phyloP scores from a whole-genome alignment of 2,888 invertebrate genomes.

The Ectropis crepuscularia region DNA sequence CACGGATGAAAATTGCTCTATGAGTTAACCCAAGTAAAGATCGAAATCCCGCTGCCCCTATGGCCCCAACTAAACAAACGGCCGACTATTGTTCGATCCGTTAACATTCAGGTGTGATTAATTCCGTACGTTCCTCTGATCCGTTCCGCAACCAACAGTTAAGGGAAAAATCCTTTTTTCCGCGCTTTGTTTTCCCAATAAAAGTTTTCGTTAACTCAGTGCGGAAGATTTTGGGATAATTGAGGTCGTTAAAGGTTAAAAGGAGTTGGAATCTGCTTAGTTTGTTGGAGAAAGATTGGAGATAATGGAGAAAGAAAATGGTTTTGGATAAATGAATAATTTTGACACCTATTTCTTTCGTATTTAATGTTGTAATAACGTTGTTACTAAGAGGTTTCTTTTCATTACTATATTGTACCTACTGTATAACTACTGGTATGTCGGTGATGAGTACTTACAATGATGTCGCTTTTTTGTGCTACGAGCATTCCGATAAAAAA shows the following conservation, averaged over 20 bases:
- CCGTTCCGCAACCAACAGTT: conserved; percentile 59
- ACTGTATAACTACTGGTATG: no score
- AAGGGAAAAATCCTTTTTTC: conserved; percentile 58
- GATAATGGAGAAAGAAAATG: neutral
- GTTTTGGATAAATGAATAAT: no score
- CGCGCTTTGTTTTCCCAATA: conserved; percentile 45
- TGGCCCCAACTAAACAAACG: conserved; percentile 58
- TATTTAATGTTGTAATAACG: no score
- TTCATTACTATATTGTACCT: no score
- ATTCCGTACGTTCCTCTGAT: conserved; percentile 79
- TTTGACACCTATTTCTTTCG: no score
- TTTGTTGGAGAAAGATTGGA: conserved; percentile 3
- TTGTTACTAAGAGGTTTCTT: no score
- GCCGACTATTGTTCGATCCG: conserved; percentile 72
- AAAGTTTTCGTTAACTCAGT: conserved; percentile 33
- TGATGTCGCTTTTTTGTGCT: no score
- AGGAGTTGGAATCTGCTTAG: conserved; percentile 3
- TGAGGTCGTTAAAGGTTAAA: conserved; percentile 6
- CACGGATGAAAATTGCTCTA: no score
- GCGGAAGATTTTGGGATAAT: conserved; percentile 27
- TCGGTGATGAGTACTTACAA: no score
- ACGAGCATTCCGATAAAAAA: no score
- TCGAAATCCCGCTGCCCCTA: conserved; percentile 33
- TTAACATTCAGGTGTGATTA: conserved; percentile 74
- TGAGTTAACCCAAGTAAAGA: no score